Percentiles rank a stretch among this genome's conserved stretches.
Evolutionary conservation across 2,113 vertebrate genomes (phyloP).

Genomic region (human (Homo sapiens)): DNA sequence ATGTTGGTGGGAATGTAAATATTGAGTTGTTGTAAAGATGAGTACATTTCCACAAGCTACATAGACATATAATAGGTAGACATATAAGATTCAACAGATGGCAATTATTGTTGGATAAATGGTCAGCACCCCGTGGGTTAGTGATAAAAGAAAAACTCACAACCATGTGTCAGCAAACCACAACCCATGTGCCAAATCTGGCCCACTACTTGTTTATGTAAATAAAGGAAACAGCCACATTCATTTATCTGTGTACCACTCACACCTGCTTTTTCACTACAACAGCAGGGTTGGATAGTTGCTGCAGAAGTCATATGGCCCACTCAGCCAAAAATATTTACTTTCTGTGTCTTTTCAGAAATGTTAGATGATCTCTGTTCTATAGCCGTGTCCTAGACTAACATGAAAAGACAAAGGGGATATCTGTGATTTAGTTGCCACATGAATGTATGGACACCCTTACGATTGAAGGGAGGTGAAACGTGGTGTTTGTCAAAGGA

Average conservation of each 20-base stretch:
- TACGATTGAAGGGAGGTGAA: neutral
- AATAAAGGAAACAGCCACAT: no score
- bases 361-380: no score
- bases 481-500: accelerated
- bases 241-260: no score
- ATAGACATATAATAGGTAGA: no score
- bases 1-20: no score
- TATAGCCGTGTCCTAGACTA: neutral
- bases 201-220: neutral
- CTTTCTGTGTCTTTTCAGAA: neutral
- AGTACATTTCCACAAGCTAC: neutral
- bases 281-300: no score
- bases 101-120: neutral
- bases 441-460: no score
- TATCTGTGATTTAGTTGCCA: neutral
- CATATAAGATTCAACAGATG: neutral
- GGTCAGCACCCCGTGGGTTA: neutral
- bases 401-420: accelerated
- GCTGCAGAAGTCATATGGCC: neutral
- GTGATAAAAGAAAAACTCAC: neutral
- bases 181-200: no score
- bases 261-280: accelerated
- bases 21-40: neutral
- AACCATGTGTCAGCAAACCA: accelerated
- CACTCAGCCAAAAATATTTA: neutral